Conservation (phyloP, 2,888 invertebrate species). For the Sinhomidia bicolor region DNA sequence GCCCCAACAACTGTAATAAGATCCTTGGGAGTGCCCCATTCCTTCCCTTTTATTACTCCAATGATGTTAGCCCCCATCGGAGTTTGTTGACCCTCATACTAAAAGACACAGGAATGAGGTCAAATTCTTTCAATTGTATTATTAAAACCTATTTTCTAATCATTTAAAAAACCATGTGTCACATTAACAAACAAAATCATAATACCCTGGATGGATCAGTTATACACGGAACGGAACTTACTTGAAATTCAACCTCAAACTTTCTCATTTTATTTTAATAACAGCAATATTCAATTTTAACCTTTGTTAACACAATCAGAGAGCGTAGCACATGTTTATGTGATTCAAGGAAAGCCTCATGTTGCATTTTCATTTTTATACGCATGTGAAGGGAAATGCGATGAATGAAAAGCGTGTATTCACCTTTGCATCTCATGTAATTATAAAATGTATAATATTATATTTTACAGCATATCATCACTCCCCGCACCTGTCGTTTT, state of each 20-base stretch:
- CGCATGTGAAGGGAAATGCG: no score
- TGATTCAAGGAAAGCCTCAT: constrained; percentile 12
- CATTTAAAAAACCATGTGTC: no score
- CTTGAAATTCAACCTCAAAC: not conserved
- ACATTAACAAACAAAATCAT: no score
- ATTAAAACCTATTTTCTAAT: no score
- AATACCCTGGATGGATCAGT: not conserved
- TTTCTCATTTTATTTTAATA: not conserved
- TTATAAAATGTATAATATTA: not conserved
- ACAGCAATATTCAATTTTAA: not conserved
- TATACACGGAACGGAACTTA: not conserved
- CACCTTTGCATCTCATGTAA: constrained; percentile 18
- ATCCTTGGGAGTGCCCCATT: constrained; percentile 81
- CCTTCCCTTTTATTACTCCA: constrained; percentile 81
- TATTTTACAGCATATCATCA: no score
- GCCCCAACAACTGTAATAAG: constrained; percentile 81
- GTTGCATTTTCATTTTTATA: constrained; percentile 1
- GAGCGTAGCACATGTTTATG: not conserved
- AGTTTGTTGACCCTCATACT: constrained; percentile 75
- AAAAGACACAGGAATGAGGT: no score
- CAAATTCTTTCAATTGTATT: no score
- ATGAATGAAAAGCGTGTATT: constrained; percentile 6
- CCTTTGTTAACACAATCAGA: not conserved
- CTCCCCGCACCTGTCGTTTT: constrained; percentile 24
- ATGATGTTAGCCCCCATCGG: constrained; percentile 81